Conservation (phyloP, 2,888 invertebrate species). For the Achlya flavicornis region DNA sequence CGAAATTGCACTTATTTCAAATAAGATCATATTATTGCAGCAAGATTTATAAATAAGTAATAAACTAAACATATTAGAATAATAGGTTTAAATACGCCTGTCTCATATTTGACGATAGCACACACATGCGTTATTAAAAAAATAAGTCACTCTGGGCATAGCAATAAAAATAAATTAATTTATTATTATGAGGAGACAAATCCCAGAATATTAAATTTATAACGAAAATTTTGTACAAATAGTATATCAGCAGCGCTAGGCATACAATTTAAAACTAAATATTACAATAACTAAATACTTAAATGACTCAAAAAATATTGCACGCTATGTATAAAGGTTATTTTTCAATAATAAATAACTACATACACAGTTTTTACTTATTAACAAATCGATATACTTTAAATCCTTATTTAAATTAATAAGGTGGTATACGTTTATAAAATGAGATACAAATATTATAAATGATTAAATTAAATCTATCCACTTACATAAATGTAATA, state of each 20-base stretch:
- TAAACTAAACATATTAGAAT: background rate
- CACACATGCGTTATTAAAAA: background rate
- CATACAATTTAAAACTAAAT: background rate
- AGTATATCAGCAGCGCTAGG: background rate
- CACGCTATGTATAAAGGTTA: slow-evolving; percentile 69
- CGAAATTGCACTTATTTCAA: slow-evolving; percentile 53
- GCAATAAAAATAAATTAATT: no score
- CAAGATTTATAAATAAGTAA: slow-evolving; percentile 14
- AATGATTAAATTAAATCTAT: slow-evolving; percentile 9
- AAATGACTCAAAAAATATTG: slow-evolving; percentile 38
- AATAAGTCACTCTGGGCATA: no score
- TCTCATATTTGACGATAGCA: background rate
- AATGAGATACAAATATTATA: slow-evolving; percentile 41
- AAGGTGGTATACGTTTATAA: slow-evolving; percentile 76
- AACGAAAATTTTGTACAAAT: background rate
- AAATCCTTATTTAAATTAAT: slow-evolving; percentile 72
- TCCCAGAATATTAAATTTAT: background rate
- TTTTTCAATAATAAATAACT: slow-evolving; percentile 73
- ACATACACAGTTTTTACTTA: slow-evolving; percentile 63
- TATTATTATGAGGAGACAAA: background rate
- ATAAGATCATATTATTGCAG: slow-evolving; percentile 22
- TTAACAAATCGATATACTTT: slow-evolving; percentile 66
- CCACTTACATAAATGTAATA: background rate
- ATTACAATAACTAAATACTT: background rate
- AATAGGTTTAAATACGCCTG: background rate